Evolutionary conservation across 2,888 invertebrate genomes (phyloP).

Genomic region (Pelosia muscerda): DNA sequence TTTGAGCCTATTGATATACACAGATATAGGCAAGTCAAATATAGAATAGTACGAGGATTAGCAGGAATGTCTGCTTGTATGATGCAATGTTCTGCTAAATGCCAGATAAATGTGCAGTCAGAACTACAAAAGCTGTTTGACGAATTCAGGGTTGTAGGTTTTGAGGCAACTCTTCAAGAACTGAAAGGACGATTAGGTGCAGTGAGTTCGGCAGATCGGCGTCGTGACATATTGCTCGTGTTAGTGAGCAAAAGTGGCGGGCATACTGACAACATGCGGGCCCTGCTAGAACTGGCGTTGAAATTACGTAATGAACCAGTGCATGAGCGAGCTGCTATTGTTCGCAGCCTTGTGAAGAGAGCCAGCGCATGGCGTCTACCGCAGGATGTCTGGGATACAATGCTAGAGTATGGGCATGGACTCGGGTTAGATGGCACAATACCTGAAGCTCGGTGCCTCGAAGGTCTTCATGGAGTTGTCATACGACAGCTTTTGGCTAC

Average conservation of each 20-base stretch:
- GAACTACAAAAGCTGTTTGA: constrained; percentile 67
- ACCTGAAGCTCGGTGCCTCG: constrained; percentile 60
- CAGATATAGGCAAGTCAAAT: too few relatives aligned
- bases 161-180: constrained; percentile 64
- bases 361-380: constrained; percentile 68
- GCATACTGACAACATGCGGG: constrained; percentile 55
- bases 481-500: constrained; percentile 60
- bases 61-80: too few relatives aligned
- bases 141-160: constrained; percentile 66
- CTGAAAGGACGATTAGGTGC: constrained; percentile 59
- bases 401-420: constrained; percentile 65
- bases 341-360: constrained; percentile 72
- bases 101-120: too few relatives aligned
- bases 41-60: too few relatives aligned
- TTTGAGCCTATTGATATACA: too few relatives aligned
- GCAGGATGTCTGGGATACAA: constrained; percentile 58
- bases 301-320: constrained; percentile 67
- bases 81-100: too few relatives aligned
- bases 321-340: constrained; percentile 66
- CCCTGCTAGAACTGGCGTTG: constrained; percentile 63
- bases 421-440: constrained; percentile 68
- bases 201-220: constrained; percentile 60
- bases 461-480: constrained; percentile 71
- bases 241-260: constrained; percentile 75
- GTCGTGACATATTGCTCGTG: constrained; percentile 72